These are phyloP conservation scores for Drosophila pandora DNA, from an alignment of 1,140 invertebrate genomes.

Conservation along the genomic window DNA sequence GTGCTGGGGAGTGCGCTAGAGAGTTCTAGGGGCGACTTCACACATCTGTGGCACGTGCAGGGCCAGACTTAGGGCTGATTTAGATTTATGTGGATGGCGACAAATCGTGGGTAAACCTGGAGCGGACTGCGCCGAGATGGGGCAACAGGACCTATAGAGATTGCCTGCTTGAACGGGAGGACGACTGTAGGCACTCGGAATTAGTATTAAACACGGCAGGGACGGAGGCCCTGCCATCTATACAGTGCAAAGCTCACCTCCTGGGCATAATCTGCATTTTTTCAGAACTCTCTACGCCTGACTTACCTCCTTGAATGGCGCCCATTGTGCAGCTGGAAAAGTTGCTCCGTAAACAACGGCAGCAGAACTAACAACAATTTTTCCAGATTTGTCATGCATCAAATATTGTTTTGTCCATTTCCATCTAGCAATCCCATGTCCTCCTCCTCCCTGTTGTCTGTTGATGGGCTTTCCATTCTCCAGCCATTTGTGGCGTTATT, in stretches of 20 bases:
- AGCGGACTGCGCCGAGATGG: conserved; percentile 21
- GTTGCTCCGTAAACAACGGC: conserved; percentile 11
- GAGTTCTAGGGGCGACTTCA: conserved; percentile 7
- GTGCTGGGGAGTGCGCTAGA: conserved; percentile 12
- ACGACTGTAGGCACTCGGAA: background rate
- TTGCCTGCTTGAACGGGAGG: background rate
- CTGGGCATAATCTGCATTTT: conserved; percentile 23
- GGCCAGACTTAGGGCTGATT: conserved; percentile 42
- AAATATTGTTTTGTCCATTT: conserved; percentile 63
- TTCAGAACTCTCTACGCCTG: conserved; percentile 21
- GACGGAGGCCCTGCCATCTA: no score
- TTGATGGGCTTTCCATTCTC: conserved; percentile 34
- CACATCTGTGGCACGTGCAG: conserved; percentile 51
- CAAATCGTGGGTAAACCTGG: conserved; percentile 28
- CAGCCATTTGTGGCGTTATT: conserved; percentile 64
- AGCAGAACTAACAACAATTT: conserved; percentile 28
- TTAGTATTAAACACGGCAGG: background rate
- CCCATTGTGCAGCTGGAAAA: conserved; percentile 31
- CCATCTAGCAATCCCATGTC: conserved; percentile 23
- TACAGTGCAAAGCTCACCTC: background rate
- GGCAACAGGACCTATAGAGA: conserved; percentile 7
- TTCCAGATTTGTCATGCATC: conserved; percentile 65
- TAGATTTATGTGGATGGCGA: conserved; percentile 58
- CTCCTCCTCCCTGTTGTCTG: background rate
- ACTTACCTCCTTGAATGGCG: conserved; percentile 22